Base-by-base conservation (phyloP, 2,113 vertebrate species). In the Tamias sibiricus region DNA sequence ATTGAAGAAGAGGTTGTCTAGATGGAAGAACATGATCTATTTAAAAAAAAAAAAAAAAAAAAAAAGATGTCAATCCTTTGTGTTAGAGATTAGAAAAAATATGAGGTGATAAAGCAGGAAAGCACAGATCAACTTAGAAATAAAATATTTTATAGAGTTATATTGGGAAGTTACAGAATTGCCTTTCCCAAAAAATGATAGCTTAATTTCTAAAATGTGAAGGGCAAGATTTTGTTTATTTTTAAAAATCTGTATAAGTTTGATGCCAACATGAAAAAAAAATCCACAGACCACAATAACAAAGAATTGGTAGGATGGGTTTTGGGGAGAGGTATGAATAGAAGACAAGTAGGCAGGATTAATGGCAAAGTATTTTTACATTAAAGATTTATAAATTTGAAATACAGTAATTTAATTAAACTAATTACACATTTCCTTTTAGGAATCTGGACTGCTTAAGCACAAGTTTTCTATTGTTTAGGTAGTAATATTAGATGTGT, bases 41-140 rank as follows among this genome's bases (percentile, higher is more conserved):
- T 95, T 14, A 64, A 49, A 72, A 49, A 72, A 26, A 71, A 59
- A 64, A 44, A n/a, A n/a, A n/a, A 64, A 49, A 72, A 49, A 72
- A 26, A 71, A 59, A 64, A 44, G 13, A 66, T 22, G 9, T 13
- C 7, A 52, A 14, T 69, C 13, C 3, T 86, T 35, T 87, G 28
- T 85, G 7, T 66, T 49, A 68, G 28, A 59, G 42, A 93, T 72
- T n/a, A 66, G 81, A 93, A 68, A 87, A 95, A 66, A 59, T n/a
- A 87, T 72, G 17, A 79, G 1, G 13, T 35, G 44, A 12, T 44
- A 66, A 94, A 44, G 8, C 6, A 82, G 11, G 72, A 83, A 91
- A 35, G 2, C 20, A 26, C 13, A 66, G n/a, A 37, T 62, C 20
- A 42, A 32, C 22, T 47, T 49, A 16, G 3, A 72, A 35, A 6